These are phyloP conservation scores for Hippopotamus amphibius DNA, from an alignment of 2,113 vertebrate species.

Conservation along the genomic window DNA sequence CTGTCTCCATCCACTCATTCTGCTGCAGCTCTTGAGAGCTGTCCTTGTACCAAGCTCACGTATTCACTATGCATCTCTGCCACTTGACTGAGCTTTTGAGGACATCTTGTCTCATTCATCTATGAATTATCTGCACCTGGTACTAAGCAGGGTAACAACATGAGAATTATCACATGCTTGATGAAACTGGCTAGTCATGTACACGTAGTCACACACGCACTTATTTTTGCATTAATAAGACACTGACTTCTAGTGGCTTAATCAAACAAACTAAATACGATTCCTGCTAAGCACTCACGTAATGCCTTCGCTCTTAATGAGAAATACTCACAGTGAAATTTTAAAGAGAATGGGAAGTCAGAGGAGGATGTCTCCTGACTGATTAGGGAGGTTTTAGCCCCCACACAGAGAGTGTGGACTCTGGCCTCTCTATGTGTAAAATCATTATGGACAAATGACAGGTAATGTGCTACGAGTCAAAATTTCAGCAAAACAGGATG, in stretches of 20 bases:
- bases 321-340: neutral
- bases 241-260: slow-evolving; percentile 41
- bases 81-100: slow-evolving; percentile 58
- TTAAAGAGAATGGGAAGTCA: neutral
- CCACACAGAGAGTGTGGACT: fast-evolving
- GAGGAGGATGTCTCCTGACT: neutral
- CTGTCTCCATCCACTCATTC: neutral
- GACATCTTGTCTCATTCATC: slow-evolving; percentile 29
- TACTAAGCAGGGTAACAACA: neutral
- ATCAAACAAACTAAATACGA: slow-evolving; percentile 45
- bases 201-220: neutral
- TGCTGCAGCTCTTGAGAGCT: neutral
- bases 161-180: neutral
- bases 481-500: neutral
- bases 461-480: neutral
- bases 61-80: slow-evolving; percentile 20
- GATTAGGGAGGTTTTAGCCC: neutral
- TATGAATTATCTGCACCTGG: slow-evolving; percentile 55
- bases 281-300: neutral
- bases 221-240: slow-evolving; percentile 64
- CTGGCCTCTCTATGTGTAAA: neutral
- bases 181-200: neutral
- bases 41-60: neutral
- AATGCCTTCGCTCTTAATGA: slow-evolving; percentile 5
- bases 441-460: neutral